Percentiles rank a stretch among this genome's conserved stretches.
phyloP scores from a whole-genome alignment of 2,113 vertebrate genomes.

The Spea bombifrons region DNA sequence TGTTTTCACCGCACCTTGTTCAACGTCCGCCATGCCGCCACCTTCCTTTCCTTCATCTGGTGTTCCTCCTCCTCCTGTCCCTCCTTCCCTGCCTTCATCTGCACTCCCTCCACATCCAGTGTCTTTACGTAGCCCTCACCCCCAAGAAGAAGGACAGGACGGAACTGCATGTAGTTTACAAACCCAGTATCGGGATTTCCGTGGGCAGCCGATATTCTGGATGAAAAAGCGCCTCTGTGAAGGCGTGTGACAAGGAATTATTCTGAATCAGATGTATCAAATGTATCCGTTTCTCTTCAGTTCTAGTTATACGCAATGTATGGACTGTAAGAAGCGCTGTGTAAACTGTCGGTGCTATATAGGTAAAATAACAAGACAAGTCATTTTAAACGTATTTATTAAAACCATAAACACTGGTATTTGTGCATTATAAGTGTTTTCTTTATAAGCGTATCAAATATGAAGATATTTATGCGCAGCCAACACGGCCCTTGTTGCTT shows the following conservation, averaged over 20 bases:
- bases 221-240: conserved; percentile 88
- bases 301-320: too few species aligned
- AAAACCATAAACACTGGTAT: too few species aligned
- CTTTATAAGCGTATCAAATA: too few species aligned
- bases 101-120: background rate
- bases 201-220: conserved; percentile 85
- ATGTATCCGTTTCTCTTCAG: too few species aligned
- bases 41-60: background rate
- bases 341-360: too few species aligned
- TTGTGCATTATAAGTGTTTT: too few species aligned
- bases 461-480: too few species aligned
- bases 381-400: too few species aligned
- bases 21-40: background rate
- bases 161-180: conserved; percentile 63
- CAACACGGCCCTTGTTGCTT: too few species aligned
- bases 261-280: too few species aligned
- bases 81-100: background rate
- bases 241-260: background rate
- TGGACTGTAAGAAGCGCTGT: too few species aligned
- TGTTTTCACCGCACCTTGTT: background rate
- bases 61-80: conserved; percentile 14
- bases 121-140: background rate
- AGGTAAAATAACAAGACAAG: too few species aligned
- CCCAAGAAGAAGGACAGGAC: background rate
- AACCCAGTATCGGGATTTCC: conserved; percentile 76